phyloP scores from a whole-genome alignment of 2,797 vertebrate species.

The Atherinosoma microstoma region DNA sequence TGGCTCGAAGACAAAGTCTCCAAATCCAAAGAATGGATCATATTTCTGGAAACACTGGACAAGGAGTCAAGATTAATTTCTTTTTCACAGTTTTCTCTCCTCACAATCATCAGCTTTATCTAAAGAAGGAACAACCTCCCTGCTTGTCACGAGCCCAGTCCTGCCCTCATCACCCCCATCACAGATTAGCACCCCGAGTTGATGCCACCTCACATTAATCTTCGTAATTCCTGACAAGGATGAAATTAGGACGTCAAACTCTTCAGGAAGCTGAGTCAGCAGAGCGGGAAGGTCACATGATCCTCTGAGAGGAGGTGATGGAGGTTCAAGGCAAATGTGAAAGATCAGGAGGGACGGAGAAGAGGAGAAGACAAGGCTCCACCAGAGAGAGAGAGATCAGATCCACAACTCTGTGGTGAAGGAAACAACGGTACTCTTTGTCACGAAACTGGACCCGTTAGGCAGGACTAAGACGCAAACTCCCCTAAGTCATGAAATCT shows the following conservation, averaged over 20 bases:
- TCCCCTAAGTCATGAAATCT: too few relatives aligned
- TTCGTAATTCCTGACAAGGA: slow-evolving; percentile 55
- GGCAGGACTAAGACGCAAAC: too few relatives aligned
- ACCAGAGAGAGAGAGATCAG: too few relatives aligned
- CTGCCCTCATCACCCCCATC: not conserved
- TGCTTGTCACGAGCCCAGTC: not conserved
- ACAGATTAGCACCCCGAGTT: slow-evolving; percentile 43
- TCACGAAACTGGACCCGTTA: too few relatives aligned
- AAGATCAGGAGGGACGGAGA: not conserved
- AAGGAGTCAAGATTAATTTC: not conserved
- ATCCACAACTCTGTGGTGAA: not conserved
- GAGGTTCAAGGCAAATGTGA: slow-evolving; percentile 29
- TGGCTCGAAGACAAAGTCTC: too few relatives aligned
- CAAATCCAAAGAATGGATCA: too few relatives aligned
- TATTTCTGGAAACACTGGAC: too few relatives aligned
- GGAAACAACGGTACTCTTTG: too few relatives aligned
- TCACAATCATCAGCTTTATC: slow-evolving; percentile 27
- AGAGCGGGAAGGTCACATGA: not conserved
- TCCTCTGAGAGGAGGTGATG: not conserved
- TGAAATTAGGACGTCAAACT: slow-evolving; percentile 60
- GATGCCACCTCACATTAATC: slow-evolving; percentile 49
- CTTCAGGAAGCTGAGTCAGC: slow-evolving; percentile 2
- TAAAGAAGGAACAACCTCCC: slow-evolving; percentile 27
- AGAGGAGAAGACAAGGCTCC: slow-evolving; percentile 32
- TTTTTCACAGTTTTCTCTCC: slow-evolving; percentile 14